These are phyloP conservation scores for Hyles euphorbiae DNA, from an alignment of 1,140 invertebrate species.

Conservation along the genomic window DNA sequence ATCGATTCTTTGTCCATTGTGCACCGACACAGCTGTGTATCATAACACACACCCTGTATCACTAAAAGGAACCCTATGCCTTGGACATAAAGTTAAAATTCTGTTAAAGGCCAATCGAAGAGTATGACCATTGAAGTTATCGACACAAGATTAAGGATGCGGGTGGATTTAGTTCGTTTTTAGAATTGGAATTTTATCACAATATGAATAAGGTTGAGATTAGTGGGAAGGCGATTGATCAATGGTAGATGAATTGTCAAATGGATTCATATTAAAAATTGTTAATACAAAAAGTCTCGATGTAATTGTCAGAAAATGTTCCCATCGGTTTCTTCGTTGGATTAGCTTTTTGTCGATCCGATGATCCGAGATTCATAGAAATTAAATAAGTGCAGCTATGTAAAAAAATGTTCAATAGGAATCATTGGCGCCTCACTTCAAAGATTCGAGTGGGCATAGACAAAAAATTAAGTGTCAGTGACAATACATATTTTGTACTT, in stretches of 20 bases:
- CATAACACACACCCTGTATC: neutral
- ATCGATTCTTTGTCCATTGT: constrained; percentile 50
- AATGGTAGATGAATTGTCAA: neutral
- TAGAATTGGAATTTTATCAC: no score
- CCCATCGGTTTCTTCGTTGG: constrained; percentile 48
- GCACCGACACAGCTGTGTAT: constrained; percentile 9
- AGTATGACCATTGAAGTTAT: neutral
- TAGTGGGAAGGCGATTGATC: neutral
- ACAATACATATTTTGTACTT: no score
- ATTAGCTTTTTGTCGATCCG: constrained; percentile 37
- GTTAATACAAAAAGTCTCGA: constrained; percentile 31
- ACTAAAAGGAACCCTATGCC: neutral
- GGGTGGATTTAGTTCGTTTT: no score
- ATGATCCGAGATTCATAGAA: constrained; percentile 26
- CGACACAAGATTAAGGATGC: no score
- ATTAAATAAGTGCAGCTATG: constrained; percentile 19
- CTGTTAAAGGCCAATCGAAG: neutral
- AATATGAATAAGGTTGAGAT: neutral
- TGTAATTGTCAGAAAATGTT: constrained; percentile 31
- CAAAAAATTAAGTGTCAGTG: no score
- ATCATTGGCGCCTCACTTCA: constrained; percentile 15
- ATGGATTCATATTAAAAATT: constrained; percentile 29
- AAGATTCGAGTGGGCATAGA: constrained; percentile 4
- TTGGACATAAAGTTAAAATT: neutral
- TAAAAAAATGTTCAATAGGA: constrained; percentile 17